Evolutionary conservation across 2,888 invertebrate genomes (phyloP), one percentile per base, ranked within the genome.

Genomic region (Timandra comae): DNA sequence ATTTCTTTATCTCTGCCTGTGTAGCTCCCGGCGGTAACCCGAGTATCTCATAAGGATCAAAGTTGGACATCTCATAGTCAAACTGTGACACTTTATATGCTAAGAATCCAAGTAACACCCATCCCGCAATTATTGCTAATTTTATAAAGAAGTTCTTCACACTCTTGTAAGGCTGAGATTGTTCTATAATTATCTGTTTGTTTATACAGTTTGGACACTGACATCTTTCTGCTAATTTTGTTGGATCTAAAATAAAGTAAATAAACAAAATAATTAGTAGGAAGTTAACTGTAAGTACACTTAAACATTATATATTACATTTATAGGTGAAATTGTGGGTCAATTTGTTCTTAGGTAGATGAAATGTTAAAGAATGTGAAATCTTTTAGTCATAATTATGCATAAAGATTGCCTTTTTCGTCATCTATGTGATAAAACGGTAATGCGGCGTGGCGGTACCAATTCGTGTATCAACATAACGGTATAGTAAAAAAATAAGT

Each of bases 11-110:
- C 61, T 97, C 96, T 12, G 89, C 87, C 69, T 93, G 91, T 21
- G 94, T 92, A 8, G 99, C 91, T 33, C 95, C 96, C 41, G 93
- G 88, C 33, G 97, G 94, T 47, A 99, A 88, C 28, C 93, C 94
- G 38, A 99, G 87, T 64, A 99, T 98, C 70, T 96, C 95, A 84
- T 96, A 99, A 0, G 99, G 99, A 88, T 99, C 99, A 86, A 99
- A 99, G 74, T 98, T 99, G 4, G 96, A 95, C 91, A 97, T 96
- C 86, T 99, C 98, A 82, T 97, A 96, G 71, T 99, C 98, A 84
- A 98, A 96, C 73, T 97, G 96, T 0, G 97, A 97, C 21, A 96
- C 95, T 87, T 96, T 95, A 68, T 96, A 96, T 1, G 95, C 93
- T 53, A 96, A 82, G 41, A 95, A 90, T 33, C 91, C 88, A 52